A percentile compares a stretch with the other conserved stretches of the same genome.
phyloP scores from a whole-genome alignment of 2,888 invertebrate species.

The Agonopterix alstromeriana region DNA sequence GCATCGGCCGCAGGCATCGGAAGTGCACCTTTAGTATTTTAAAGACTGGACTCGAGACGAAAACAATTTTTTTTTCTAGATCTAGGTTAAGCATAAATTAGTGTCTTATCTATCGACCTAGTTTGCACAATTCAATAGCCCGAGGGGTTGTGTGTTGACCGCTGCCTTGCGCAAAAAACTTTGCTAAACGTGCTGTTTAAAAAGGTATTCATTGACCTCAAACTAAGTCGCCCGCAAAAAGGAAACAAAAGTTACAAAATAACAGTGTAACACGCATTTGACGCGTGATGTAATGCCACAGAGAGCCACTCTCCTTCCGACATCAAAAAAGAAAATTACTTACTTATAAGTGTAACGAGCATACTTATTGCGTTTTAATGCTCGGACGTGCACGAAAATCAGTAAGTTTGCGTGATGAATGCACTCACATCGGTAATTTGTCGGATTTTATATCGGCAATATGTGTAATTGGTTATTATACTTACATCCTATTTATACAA shows the following conservation, averaged over 20 bases:
- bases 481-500: too few relatives aligned
- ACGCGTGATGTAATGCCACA: conserved; percentile 8
- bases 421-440: conserved; percentile 1
- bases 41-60: neutral
- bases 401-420: conserved; percentile 8
- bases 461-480: too few relatives aligned
- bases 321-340: conserved; percentile 5
- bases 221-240: too few relatives aligned
- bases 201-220: too few relatives aligned
- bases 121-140: too few relatives aligned
- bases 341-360: conserved; percentile 1
- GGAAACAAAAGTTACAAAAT: neutral
- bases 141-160: too few relatives aligned
- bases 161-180: too few relatives aligned
- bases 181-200: too few relatives aligned
- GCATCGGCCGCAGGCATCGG: too few relatives aligned
- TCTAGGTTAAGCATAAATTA: neutral
- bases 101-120: neutral
- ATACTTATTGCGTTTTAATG: conserved; percentile 13
- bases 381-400: conserved; percentile 10
- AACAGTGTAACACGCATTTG: neutral
- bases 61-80: neutral
- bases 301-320: conserved; percentile 14
- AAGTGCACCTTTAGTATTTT: conserved; percentile 10
- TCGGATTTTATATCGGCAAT: neutral